Percentiles rank a stretch among this genome's conserved stretches.
Conservation (phyloP, 2,113 vertebrate species). For the Pelusios castaneus region DNA sequence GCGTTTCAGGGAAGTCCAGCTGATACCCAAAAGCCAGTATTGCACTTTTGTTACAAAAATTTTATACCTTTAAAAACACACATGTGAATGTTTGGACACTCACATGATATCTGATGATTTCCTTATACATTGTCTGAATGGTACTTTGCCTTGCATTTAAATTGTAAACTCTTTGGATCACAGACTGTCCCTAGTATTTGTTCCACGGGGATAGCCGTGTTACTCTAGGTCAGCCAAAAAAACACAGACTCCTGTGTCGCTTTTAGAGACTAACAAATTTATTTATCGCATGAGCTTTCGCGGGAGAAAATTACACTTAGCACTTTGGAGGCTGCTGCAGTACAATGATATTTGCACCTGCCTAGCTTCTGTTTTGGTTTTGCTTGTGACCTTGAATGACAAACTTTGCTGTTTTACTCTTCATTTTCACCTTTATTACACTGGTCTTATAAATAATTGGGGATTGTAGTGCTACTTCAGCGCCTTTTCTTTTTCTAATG, state of each 20-base stretch:
- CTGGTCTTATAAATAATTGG: background rate
- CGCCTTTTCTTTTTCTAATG: background rate
- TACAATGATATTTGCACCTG: background rate
- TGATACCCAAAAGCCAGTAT: background rate
- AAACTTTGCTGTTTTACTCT: background rate
- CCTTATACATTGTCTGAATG: background rate
- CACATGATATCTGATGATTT: background rate
- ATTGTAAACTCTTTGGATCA: background rate
- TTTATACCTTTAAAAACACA: background rate
- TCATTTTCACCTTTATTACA: background rate
- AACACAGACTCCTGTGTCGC: too few relatives aligned
- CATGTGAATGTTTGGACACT: background rate
- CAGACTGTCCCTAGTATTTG: background rate
- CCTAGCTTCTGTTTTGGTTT: background rate
- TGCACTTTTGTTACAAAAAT: background rate
- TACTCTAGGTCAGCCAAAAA: too few relatives aligned
- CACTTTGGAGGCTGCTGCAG: background rate
- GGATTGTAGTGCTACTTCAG: background rate
- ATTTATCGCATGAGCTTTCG: too few relatives aligned
- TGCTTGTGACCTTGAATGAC: background rate
- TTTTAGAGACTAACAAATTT: too few relatives aligned
- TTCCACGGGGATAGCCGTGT: too few relatives aligned
- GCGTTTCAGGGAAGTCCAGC: too few relatives aligned
- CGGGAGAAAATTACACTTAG: background rate
- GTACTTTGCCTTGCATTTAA: background rate